Evolutionary conservation across 1,140 invertebrate species (phyloP), one percentile per base, ranked within the genome.

Genomic region (Diprion similis): DNA sequence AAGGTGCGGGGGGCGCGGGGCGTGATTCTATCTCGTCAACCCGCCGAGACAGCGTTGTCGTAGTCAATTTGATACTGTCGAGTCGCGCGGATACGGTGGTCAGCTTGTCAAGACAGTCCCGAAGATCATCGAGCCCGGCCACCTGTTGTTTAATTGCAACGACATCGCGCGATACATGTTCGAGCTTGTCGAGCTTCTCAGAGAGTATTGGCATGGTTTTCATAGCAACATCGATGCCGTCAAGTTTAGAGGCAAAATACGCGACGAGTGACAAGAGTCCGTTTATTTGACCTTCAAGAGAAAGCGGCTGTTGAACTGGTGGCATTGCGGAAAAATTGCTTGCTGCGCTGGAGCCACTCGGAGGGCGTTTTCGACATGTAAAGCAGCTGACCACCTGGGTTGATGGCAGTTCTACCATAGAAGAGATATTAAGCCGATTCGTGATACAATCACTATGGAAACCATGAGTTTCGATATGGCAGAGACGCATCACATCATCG

Each of bases 391-490:
- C 67, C 67, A 4, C 17, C 18, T 18, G 67, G 18, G 13, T 68
- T 6, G 67, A n/a, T n/a, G n/a, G 67, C 19, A 68, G 67, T 68
- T 68, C 67, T 10, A 46, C 67, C 67, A 68, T 68, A 6, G 67
- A 18, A 4, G 18, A 10, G 6, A 68, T 68, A 24, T 19, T 19
- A 6, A 68, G 67, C 18, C 67, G 10, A 68, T 10, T 68, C 67
- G 37, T 68, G 67, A 68, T 19, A n/a, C 67, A 68, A 68, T 13
- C 67, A 8, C 67, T 68, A 15, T 68, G 67, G 17, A 68, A 68
- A 68, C 67, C 67, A 24, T 68, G 67, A 6, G 13, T 19, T 8
- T 68, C 67, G 8, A 68, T 18, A 6, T 6, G 10, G 18, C 67
- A 68, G 10, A 68, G 18, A 15, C 19, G 67, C 7, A 68, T 46